phyloP scores from a whole-genome alignment of 1,140 invertebrate species.

The Drosophila murphyi region DNA sequence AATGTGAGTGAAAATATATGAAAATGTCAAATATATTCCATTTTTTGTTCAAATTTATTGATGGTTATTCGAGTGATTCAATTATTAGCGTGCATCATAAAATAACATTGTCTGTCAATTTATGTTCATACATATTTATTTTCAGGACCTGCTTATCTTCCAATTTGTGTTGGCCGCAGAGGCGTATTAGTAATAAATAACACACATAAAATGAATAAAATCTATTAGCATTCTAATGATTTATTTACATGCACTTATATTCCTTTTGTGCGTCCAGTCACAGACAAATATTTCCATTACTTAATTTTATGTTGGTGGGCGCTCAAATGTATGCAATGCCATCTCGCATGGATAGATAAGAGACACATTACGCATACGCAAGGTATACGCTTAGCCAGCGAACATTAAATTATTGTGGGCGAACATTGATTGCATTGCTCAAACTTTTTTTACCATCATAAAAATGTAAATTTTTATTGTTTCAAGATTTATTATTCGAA shows the following conservation, averaged over 20 bases:
- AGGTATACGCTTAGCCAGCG: conserved; percentile 32
- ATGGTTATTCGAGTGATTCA: background rate
- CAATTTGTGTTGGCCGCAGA: background rate
- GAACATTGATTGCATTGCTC: conserved; percentile 53
- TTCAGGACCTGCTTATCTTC: background rate
- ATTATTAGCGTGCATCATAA: conserved; percentile 1
- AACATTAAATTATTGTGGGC: conserved; percentile 34
- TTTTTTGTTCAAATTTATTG: background rate
- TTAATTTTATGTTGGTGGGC: conserved; percentile 24
- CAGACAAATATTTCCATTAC: conserved; percentile 5
- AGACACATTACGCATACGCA: conserved; percentile 41
- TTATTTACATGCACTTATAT: conserved; percentile 43
- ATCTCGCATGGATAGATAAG: conserved; percentile 34
- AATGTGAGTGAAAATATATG: background rate
- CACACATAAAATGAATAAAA: conserved; percentile 35
- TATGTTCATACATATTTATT: conserved; percentile 3
- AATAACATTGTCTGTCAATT: conserved; percentile 7
- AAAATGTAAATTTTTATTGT: conserved; percentile 80
- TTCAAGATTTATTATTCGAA: conserved; percentile 69
- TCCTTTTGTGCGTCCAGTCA: background rate
- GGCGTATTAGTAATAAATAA: conserved; percentile 9
- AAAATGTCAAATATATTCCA: background rate
- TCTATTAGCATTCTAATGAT: conserved; percentile 64
- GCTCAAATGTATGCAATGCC: conserved; percentile 38
- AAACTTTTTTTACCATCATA: conserved; percentile 44